phyloP scores from a whole-genome alignment of 2,113 vertebrate genomes.

The Mirounga angustirostris region DNA sequence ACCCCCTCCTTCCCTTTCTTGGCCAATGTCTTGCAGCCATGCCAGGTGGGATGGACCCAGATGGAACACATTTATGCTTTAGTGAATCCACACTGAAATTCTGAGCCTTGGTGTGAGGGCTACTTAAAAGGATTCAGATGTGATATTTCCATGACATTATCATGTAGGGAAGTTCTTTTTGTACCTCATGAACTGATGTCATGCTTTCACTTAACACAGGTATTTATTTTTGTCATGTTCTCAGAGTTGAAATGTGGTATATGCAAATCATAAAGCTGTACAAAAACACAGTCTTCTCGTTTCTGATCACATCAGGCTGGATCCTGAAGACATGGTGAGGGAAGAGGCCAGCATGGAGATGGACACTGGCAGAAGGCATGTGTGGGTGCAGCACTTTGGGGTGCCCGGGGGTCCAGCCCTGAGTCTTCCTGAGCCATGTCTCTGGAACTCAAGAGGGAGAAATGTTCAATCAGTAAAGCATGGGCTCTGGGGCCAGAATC shows the following conservation, averaged over 20 bases:
- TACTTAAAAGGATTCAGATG: neutral
- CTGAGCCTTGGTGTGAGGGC: neutral
- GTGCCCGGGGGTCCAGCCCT: neutral
- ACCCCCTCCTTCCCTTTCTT: neutral
- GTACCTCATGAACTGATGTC: neutral
- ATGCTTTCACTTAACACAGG: neutral
- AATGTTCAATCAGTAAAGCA: neutral
- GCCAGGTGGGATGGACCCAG: fast-evolving
- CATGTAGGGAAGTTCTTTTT: neutral
- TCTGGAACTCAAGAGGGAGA: no score
- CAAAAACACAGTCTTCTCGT: neutral
- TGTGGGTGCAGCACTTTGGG: fast-evolving
- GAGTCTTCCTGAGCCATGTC: neutral
- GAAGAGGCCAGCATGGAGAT: no score
- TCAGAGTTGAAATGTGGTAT: neutral
- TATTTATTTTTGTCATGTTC: neutral
- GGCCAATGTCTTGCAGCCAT: fast-evolving
- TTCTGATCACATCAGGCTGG: neutral
- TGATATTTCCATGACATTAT: neutral
- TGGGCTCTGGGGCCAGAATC: neutral
- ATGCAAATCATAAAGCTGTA: neutral
- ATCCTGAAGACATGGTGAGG: neutral
- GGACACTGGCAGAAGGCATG: no score
- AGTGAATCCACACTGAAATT: neutral
- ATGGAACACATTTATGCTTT: neutral